A percentile compares a stretch with the other conserved stretches of the same genome.
Evolutionary conservation across 2,797 vertebrate genomes (phyloP).

Genomic region (Enteromius afrohamiltoni): DNA sequence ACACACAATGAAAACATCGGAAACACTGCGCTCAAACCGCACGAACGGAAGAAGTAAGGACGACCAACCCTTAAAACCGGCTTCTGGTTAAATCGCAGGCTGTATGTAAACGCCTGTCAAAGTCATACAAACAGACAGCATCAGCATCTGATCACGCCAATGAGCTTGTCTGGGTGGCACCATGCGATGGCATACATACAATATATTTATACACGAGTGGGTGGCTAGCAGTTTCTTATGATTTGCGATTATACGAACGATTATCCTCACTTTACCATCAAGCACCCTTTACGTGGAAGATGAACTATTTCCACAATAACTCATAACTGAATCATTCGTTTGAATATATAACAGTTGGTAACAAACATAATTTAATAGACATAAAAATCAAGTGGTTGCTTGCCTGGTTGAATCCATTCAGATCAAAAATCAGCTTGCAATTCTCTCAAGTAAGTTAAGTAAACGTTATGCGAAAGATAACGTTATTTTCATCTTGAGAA

Average conservation of each 20-base stretch:
- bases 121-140: slow-evolving; percentile 20
- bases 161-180: slow-evolving; percentile 32
- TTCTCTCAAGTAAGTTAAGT: background rate
- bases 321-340: background rate
- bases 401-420: background rate
- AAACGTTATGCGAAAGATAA: background rate
- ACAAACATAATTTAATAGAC: background rate
- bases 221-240: background rate
- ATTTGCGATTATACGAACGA: background rate
- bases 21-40: background rate
- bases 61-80: background rate
- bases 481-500: background rate
- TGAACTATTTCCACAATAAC: background rate
- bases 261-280: background rate
- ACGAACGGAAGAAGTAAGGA: slow-evolving; percentile 10
- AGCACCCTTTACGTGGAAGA: background rate
- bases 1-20: background rate
- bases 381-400: background rate
- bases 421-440: background rate
- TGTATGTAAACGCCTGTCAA: slow-evolving; percentile 30
- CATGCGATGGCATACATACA: background rate
- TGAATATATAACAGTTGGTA: background rate
- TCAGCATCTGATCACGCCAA: slow-evolving; percentile 35
- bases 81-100: background rate
- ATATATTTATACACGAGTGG: background rate